Base-by-base conservation (phyloP, 2,888 invertebrate species). In the Cryptus armator region DNA sequence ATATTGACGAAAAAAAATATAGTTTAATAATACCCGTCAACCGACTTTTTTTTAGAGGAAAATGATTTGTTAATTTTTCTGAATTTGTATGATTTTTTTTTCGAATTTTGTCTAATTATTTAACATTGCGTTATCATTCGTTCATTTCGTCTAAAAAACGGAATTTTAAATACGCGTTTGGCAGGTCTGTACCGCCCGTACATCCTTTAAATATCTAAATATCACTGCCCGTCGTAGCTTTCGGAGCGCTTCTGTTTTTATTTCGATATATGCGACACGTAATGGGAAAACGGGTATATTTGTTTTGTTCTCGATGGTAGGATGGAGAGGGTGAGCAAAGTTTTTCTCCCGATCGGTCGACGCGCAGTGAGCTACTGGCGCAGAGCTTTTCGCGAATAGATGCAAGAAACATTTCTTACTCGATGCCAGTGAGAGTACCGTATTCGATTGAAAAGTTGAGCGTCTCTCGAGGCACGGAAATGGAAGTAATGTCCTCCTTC, bases 391-490 rank as follows among this genome's bases (percentile, higher is more conserved):
- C 19, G 32, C 32, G 37, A 29, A 74, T 70, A 72, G 62, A 53
- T 19, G 51, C 68, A 71, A 32, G 56, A 64, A 66, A 56, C 43
- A 78, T 84, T 84, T 81, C 74, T 77, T 78, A 81, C 74, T 70
- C 53, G 64, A 53, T 59, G 24, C 66, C 75, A 74, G 77, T 74
- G 77, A 68, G 78, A 74, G 68, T 78, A 62, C 46, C 81, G 81
- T 80, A 88, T 88, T 86, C 87, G 86, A 90, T 90, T 88, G 90
- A 89, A 89, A 88, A 89, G 87, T 90, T 88, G 84, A 83, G 37
- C 66, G 51, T 75, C 46, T 77, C 56, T 64, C 64, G 82, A 43
- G 56, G 70, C 43, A 83, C 76, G 79, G 66, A 66, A 83, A 76
- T 79, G 44, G 53, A 32, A 71, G 71, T 83, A 85, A 79, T 83